These are phyloP conservation scores for Dasysyrphus albostriatus DNA, from an alignment of 2,888 invertebrate species.

Conservation along the genomic window DNA sequence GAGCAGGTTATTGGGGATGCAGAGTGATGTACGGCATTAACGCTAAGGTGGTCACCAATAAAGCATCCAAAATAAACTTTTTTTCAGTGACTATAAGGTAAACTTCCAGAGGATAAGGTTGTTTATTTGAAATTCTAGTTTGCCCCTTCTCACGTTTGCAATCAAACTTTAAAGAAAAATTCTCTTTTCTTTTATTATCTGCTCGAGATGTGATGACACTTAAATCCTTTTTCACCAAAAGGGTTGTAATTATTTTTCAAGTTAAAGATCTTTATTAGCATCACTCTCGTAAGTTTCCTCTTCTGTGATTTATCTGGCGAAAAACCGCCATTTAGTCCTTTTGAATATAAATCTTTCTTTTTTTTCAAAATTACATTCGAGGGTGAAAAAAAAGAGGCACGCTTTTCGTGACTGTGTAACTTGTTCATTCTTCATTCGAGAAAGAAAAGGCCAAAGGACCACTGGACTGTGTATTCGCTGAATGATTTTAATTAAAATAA, in stretches of 20 bases:
- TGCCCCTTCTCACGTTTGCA: slow-evolving; percentile 50
- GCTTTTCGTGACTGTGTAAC: slow-evolving; percentile 30
- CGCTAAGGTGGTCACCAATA: slow-evolving; percentile 44
- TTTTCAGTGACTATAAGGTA: not conserved
- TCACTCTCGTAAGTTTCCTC: slow-evolving; percentile 33
- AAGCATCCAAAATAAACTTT: not conserved
- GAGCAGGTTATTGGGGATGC: not conserved
- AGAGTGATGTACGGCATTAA: slow-evolving; percentile 27
- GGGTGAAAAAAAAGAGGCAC: slow-evolving; percentile 23
- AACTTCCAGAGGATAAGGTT: slow-evolving; percentile 18
- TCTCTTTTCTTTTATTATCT: slow-evolving; percentile 55
- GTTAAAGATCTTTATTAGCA: slow-evolving; percentile 65
- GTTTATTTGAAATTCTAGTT: slow-evolving; percentile 25
- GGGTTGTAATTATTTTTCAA: slow-evolving; percentile 64
- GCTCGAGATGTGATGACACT: slow-evolving; percentile 68
- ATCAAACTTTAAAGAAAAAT: slow-evolving; percentile 55
- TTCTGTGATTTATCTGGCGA: slow-evolving; percentile 64
- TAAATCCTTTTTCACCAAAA: slow-evolving; percentile 49
- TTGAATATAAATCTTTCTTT: slow-evolving; percentile 53
- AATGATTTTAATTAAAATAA: slow-evolving; percentile 64
- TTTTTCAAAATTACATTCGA: not conserved
- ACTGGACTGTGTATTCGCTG: slow-evolving; percentile 37
- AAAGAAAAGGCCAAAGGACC: slow-evolving; percentile 56
- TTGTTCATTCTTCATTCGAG: slow-evolving; percentile 36
- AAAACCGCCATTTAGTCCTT: slow-evolving; percentile 62